A percentile compares a stretch with the other conserved stretches of the same genome.
Conservation (phyloP, 2,888 invertebrate genomes). For the Hemaris fuciformis region DNA sequence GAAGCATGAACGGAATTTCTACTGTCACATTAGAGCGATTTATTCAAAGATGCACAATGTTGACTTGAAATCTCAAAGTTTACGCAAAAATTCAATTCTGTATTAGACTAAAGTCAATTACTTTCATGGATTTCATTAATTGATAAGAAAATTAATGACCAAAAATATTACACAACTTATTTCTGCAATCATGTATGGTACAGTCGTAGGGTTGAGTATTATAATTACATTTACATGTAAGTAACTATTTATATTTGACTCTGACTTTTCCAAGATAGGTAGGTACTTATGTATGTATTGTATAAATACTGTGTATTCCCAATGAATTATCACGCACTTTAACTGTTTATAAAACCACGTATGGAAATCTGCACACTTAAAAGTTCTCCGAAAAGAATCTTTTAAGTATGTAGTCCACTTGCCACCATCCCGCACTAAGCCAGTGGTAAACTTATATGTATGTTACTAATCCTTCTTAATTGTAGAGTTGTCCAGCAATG, state of each 20-base stretch:
- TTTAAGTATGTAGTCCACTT: too few species aligned
- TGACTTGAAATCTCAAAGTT: background rate
- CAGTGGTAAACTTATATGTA: background rate
- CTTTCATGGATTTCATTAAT: constrained; percentile 27
- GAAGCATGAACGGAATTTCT: constrained; percentile 9
- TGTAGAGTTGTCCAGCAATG: too few species aligned
- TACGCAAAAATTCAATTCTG: background rate
- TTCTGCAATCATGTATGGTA: constrained; percentile 26
- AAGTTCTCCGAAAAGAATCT: too few species aligned
- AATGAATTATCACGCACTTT: background rate
- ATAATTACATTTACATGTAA: constrained; percentile 21
- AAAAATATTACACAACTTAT: constrained; percentile 10
- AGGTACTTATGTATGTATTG: background rate
- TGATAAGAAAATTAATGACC: constrained; percentile 36
- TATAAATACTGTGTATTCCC: background rate
- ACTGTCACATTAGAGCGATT: constrained; percentile 10
- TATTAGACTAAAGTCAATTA: constrained; percentile 29
- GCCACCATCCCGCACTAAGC: background rate
- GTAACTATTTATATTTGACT: constrained; percentile 13
- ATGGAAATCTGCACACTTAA: too few species aligned
- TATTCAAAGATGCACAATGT: background rate
- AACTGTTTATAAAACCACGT: background rate
- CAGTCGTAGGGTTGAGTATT: constrained; percentile 19
- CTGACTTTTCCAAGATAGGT: too few species aligned
- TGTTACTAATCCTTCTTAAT: background rate